These are phyloP conservation scores for Caerostris extrusa DNA, from an alignment of 1,140 invertebrate species.

Conservation along the genomic window DNA sequence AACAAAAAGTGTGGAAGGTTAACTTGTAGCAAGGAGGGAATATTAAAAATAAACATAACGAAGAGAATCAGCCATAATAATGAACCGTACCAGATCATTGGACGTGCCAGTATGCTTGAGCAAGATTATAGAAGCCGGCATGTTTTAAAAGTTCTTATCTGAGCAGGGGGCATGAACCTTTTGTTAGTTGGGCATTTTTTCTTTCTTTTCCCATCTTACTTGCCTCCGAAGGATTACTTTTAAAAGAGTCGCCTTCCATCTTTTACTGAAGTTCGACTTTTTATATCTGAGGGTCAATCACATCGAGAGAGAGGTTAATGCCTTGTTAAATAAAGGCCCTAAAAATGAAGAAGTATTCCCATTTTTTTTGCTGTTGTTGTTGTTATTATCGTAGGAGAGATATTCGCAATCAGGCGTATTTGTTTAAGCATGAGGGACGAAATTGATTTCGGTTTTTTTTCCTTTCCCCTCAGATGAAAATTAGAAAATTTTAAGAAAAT, in stretches of 20 bases:
- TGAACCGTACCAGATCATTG: conserved; percentile 64
- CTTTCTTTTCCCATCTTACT: neutral
- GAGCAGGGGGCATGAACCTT: conserved; percentile 74
- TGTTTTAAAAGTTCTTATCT: conserved; percentile 75
- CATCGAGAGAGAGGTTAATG: conserved; percentile 57
- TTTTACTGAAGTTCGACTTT: conserved; percentile 56
- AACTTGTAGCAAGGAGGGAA: conserved; percentile 69
- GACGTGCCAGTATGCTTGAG: conserved; percentile 72
- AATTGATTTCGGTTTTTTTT: neutral
- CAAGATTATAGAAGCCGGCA: conserved; percentile 54
- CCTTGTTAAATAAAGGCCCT: conserved; percentile 41
- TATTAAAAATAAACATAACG: neutral
- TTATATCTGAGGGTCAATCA: conserved; percentile 64
- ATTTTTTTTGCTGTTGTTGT: neutral
- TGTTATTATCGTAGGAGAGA: neutral
- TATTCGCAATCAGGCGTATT: conserved; percentile 6
- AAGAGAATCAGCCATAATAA: conserved; percentile 15
- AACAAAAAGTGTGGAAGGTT: conserved; percentile 77
- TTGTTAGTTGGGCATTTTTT: conserved; percentile 60
- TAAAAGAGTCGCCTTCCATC: conserved; percentile 31
- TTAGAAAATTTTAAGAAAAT: neutral
- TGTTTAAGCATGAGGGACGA: conserved; percentile 11
- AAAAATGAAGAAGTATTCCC: neutral
- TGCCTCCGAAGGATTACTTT: conserved; percentile 40
- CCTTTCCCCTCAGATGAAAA: neutral